Conservation (phyloP, 2,888 invertebrate species). For the Drosophila greeni region DNA sequence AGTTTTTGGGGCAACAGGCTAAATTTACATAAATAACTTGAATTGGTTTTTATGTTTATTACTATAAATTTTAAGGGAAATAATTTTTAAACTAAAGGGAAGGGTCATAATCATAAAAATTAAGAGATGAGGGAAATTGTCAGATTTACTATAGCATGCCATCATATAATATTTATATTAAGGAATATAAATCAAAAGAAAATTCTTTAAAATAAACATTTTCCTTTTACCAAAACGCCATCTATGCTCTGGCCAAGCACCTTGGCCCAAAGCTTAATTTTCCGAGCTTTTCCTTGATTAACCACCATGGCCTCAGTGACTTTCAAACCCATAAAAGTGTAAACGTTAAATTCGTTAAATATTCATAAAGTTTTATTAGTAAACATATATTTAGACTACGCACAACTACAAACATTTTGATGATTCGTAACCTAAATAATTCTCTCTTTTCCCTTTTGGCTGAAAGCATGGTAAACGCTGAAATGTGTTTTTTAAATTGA, state of each 20-base stretch:
- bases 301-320: neutral
- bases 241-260: neutral
- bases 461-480: constrained; percentile 33
- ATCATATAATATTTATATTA: neutral
- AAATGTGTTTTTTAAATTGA: constrained; percentile 10
- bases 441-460: constrained; percentile 23
- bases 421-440: constrained; percentile 37
- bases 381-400: constrained; percentile 54
- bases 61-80: neutral
- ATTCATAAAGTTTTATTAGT: constrained; percentile 63
- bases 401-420: constrained; percentile 52
- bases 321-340: constrained; percentile 3
- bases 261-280: constrained; percentile 2
- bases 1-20: neutral
- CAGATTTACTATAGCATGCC: neutral
- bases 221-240: constrained; percentile 4
- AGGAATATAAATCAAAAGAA: neutral
- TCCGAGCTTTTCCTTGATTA: constrained; percentile 1
- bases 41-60: too few relatives aligned
- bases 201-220: neutral
- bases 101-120: neutral
- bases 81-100: too few relatives aligned
- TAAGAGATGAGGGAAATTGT: too few relatives aligned
- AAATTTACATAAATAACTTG: too few relatives aligned
- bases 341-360: constrained; percentile 34